Percentiles rank a stretch among this genome's conserved stretches.
Evolutionary conservation across 2,888 invertebrate genomes (phyloP).

Genomic region (Pyralis farinalis): DNA sequence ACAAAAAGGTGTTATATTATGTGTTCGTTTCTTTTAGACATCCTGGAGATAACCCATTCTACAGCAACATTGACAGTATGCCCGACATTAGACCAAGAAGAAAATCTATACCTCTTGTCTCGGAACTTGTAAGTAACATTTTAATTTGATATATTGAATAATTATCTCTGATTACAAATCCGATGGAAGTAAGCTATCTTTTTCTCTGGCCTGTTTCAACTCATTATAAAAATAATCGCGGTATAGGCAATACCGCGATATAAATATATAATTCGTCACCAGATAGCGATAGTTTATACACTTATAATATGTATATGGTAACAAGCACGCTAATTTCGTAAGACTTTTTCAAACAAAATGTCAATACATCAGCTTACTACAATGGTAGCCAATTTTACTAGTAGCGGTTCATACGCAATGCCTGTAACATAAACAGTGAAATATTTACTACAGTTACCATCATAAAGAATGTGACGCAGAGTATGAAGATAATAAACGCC

Average conservation of each 20-base stretch:
- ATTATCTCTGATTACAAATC: slow-evolving; percentile 39
- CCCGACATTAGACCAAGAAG: slow-evolving; percentile 98
- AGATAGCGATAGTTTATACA: background rate
- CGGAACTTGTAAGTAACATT: slow-evolving; percentile 95
- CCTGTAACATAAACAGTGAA: too few species aligned
- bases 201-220: slow-evolving; percentile 64
- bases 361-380: too few species aligned
- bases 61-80: slow-evolving; percentile 99
- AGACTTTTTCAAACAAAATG: too few species aligned
- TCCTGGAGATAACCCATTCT: slow-evolving; percentile 98
- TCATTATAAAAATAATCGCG: slow-evolving; percentile 16
- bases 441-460: too few species aligned
- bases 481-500: too few species aligned
- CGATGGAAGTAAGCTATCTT: slow-evolving; percentile 55
- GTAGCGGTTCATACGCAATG: too few species aligned
- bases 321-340: too few species aligned
- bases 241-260: too few species aligned
- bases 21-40: slow-evolving; percentile 80
- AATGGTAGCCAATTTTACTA: too few species aligned
- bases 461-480: too few species aligned
- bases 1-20: background rate
- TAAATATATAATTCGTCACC: background rate
- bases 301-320: too few species aligned
- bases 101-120: slow-evolving; percentile 98
- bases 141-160: slow-evolving; percentile 24